Evolutionary conservation across 2,113 vertebrate genomes (phyloP).

Genomic region (Callionymus lyra): DNA sequence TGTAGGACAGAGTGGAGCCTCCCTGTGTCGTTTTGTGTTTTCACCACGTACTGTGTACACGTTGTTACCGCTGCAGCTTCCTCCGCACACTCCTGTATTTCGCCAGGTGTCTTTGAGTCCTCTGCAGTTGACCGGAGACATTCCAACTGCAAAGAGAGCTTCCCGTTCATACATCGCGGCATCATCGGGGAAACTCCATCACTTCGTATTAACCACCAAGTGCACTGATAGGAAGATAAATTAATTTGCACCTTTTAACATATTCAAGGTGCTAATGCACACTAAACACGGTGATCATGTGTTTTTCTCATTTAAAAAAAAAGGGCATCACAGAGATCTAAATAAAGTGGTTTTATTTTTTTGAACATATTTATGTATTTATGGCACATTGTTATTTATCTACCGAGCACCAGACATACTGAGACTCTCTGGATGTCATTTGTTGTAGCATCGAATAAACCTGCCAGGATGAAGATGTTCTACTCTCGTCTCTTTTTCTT

Average conservation of each 20-base stretch:
- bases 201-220: conserved; percentile 29
- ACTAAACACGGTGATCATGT: conserved; percentile 17
- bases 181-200: not conserved
- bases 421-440: conserved; percentile 28
- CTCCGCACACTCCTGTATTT: conserved; percentile 27
- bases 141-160: conserved; percentile 47
- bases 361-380: conserved; percentile 34
- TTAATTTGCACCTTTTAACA: conserved; percentile 1
- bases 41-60: conserved; percentile 10
- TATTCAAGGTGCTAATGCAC: conserved; percentile 6
- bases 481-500: conserved; percentile 11
- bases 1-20: conserved; percentile 3
- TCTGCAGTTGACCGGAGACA: conserved; percentile 46
- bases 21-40: conserved; percentile 15
- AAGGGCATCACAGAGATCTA: not conserved
- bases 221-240: conserved; percentile 26
- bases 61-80: conserved; percentile 19
- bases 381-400: conserved; percentile 13
- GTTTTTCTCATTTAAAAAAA: conserved; percentile 2
- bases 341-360: conserved; percentile 12
- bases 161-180: conserved; percentile 10
- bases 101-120: conserved; percentile 5
- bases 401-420: conserved; percentile 5
- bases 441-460: conserved; percentile 55
- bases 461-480: conserved; percentile 28